Base-by-base conservation (phyloP, 2,888 invertebrate species). In the Germaria angustata region DNA sequence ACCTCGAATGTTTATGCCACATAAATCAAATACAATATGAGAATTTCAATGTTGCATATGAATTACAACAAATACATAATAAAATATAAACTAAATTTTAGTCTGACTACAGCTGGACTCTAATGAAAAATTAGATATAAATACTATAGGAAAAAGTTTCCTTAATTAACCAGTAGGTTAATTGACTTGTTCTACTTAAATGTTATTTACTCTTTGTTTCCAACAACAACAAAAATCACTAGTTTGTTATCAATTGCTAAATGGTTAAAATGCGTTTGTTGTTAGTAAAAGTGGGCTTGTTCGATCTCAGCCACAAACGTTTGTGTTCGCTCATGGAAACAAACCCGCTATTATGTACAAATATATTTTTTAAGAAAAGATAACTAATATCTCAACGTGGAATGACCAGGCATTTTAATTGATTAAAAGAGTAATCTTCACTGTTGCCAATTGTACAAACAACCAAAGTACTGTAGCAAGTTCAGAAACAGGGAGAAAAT, bases 281-380 rank as follows among this genome's bases (percentile, higher is more conserved):
- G 22, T 44, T 34, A 68, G 28, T 41, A 32, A 55, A 75, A 75
- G 65, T 44, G 75, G 65, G 57, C 75, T 75, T 51, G 73, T 55
- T 63, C 8, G 11, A 24, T 55, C 57, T 66, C 24, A 66, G 17
- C 44, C 22, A 28, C 17, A 65, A 65, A 66, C n/a, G 7, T 24
- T 22, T n/a, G 32, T 28, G 7, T 34, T 57, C 28, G 15, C 9
- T 36, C 51, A n/a, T 49, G 34, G 3, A 11, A 6, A 17, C 39
- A 13, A 44, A 49, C 53, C 51, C 4, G 34, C 24, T 9, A 34
- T 22, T 65, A 49, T 9, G 28, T 13, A 17, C 17, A 41, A n/a
- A n/a, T n/a, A n/a, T 28, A 22, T 49, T 68, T 53, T 28, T 39
- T 17, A 2, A 53, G 49, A 22, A 34, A 28, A 20, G 22, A 59